Evolutionary conservation across 53 echinoderm and acorn worm genomes (phyloP).

Genomic region (Mesocentrotus franciscanus): DNA sequence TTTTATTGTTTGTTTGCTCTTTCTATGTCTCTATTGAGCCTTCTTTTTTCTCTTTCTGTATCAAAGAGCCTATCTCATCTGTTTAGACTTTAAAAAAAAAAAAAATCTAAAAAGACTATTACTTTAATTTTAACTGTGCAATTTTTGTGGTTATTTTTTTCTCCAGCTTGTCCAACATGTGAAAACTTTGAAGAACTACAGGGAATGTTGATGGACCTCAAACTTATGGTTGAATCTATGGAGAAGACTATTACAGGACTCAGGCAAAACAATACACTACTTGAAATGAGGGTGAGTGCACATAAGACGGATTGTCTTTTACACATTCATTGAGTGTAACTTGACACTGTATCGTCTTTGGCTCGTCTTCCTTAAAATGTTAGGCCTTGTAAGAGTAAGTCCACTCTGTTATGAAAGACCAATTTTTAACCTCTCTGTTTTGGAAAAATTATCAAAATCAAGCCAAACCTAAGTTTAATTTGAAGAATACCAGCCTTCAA

Average conservation of each 20-base stretch:
- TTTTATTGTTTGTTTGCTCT: background rate
- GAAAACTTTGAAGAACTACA: slow-evolving; percentile 97
- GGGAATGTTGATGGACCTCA: slow-evolving; percentile 71
- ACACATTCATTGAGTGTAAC: background rate
- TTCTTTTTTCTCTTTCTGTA: background rate
- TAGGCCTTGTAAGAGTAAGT: no score
- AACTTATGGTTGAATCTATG: slow-evolving; percentile 65
- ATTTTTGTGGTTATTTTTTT: background rate
- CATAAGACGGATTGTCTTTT: background rate
- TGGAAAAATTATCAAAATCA: no score
- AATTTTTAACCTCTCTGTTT: no score
- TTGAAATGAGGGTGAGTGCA: slow-evolving; percentile 75
- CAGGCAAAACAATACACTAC: slow-evolving; percentile 71
- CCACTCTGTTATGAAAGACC: no score
- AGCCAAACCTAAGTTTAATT: no score
- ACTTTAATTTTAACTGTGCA: background rate
- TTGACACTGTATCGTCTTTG: no score
- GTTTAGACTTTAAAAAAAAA: no score
- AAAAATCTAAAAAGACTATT: no score
- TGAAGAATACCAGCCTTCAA: no score
- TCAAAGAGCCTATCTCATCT: no score
- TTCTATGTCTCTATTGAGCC: background rate
- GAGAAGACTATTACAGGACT: slow-evolving; percentile 72
- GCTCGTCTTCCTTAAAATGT: no score
- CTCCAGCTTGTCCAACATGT: slow-evolving; percentile 94